Conservation (phyloP, 2,888 invertebrate genomes). For the Kryphioiulus occultus region DNA sequence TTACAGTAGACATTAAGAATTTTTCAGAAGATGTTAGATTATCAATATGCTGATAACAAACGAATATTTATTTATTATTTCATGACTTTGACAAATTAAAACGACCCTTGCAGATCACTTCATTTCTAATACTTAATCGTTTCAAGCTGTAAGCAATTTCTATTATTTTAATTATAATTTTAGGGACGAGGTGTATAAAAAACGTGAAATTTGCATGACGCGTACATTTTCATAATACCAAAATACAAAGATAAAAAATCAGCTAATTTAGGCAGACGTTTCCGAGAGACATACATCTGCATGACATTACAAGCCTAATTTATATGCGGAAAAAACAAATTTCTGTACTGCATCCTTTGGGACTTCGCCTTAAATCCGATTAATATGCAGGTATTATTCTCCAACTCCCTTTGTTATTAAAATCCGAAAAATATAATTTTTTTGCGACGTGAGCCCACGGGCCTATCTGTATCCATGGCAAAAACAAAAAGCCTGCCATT, state of each 20-base stretch:
- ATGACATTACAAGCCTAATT: background rate
- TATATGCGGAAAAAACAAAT: background rate
- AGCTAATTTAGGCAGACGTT: background rate
- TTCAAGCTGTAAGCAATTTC: too few relatives aligned
- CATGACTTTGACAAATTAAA: too few relatives aligned
- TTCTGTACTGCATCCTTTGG: background rate
- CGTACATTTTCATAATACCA: background rate
- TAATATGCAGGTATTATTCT: constrained; percentile 9
- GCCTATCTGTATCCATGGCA: background rate
- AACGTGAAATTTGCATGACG: background rate
- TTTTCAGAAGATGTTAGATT: too few relatives aligned
- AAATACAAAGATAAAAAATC: background rate
- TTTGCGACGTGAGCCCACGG: background rate
- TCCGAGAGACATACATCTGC: background rate
- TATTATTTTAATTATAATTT: too few relatives aligned
- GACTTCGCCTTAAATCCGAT: constrained; percentile 33
- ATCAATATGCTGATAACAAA: too few relatives aligned
- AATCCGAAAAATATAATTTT: constrained; percentile 12
- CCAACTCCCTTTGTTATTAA: constrained; percentile 40
- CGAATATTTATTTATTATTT: too few relatives aligned
- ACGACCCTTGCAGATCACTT: too few relatives aligned
- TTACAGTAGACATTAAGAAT: too few relatives aligned
- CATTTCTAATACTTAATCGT: too few relatives aligned
- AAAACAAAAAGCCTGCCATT: background rate
- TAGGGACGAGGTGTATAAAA: too few relatives aligned